Base-by-base conservation (phyloP, 1,140 invertebrate genomes). In the Apis cerana region DNA sequence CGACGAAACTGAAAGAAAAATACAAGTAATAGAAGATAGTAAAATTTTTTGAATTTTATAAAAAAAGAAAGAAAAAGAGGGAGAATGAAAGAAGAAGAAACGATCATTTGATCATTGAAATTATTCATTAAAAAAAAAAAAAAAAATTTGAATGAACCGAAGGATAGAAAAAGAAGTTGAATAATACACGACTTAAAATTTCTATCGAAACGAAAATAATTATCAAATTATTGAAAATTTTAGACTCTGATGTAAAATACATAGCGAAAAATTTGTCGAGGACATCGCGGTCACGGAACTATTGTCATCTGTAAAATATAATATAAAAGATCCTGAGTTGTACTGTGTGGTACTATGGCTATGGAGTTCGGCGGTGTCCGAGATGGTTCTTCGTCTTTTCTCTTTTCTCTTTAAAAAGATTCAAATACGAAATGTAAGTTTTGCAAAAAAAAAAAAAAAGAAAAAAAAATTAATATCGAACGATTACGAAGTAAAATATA, bases 241-340 rank as follows among this genome's bases (percentile, higher is more conserved):
- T 43, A 54, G 64, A 68, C 80, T 76, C 54, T 52, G 65, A 27
- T n/a, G 52, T 19, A 52, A 69, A 67, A 72, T 58, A 48, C 33
- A 50, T 33, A 43, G 56, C 56, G 72, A 82, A 82, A 82, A 69
- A 68, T 82, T 82, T 82, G 48, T 76, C 80, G 80, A 76, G 56
- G 59, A 83, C 86, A 92, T 90, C 89, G 90, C 88, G 88, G 89
- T 89, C 93, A 93, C 91, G 92, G 92, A 94, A 94, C 93, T 94
- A 94, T 94, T 94, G 93, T 94, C 93, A 92, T 93, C 93, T 94
- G 93, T 94, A 94, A 94, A 94, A 92, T 94, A 94, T 94, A 94
- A 93, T 93, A 93, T 93, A 93, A 94, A 94, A 94, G 91, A 93
- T 93, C 93, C 93, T 94, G 93, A 93, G 93, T 94, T 94, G 93